These are phyloP conservation scores for Fregata magnificens DNA, from an alignment of 2,113 vertebrate species.

Conservation along the genomic window DNA sequence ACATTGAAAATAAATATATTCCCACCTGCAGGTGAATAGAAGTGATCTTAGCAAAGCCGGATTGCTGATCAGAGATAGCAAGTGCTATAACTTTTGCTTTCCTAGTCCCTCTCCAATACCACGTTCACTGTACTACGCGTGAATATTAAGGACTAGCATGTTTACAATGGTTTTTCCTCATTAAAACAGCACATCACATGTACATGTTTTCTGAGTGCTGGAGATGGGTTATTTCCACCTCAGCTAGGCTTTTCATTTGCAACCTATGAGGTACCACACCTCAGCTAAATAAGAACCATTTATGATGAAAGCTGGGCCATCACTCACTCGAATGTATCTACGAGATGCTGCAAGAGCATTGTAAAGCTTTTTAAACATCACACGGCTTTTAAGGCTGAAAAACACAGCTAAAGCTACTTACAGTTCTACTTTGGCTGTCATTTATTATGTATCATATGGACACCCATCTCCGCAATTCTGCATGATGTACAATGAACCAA, in stretches of 20 bases:
- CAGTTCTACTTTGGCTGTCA: neutral
- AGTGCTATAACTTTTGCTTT: neutral
- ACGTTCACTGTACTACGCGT: fast-evolving
- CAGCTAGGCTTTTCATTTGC: neutral
- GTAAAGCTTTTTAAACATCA: constrained; percentile 3
- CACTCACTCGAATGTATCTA: neutral
- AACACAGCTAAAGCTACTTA: constrained; percentile 4
- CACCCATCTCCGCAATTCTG: neutral
- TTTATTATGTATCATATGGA: neutral
- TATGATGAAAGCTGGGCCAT: neutral
- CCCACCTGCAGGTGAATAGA: neutral
- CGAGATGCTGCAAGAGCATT: neutral
- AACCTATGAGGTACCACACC: neutral
- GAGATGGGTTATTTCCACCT: neutral
- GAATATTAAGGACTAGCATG: neutral
- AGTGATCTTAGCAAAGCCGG: neutral
- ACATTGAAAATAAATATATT: neutral
- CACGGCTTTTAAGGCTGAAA: constrained; percentile 1
- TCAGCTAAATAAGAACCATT: neutral
- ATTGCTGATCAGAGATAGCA: neutral
- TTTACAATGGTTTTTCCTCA: neutral
- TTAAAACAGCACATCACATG: neutral
- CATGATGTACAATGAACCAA: neutral
- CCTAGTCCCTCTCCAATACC: neutral
- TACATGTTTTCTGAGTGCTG: neutral